Evolutionary conservation across 2,113 vertebrate species (phyloP).

Genomic region (Hydropotes inermis): DNA sequence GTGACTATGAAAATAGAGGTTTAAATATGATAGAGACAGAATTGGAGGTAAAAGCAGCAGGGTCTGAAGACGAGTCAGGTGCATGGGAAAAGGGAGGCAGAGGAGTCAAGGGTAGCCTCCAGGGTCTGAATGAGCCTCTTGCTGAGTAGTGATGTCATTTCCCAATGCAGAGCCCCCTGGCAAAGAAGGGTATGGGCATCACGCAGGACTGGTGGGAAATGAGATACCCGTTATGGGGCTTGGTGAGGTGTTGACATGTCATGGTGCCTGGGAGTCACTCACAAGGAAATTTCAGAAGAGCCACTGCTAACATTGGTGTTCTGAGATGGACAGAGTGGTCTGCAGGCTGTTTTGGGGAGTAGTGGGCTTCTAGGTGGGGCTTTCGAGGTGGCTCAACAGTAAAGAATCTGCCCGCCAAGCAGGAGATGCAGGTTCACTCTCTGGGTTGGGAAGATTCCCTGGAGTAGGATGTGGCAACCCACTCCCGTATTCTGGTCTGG

Average conservation of each 20-base stretch:
- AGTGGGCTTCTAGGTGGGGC: not conserved
- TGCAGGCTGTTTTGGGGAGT: not conserved
- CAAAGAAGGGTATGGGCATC: not conserved
- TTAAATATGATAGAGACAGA: not conserved
- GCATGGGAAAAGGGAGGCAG: too few relatives aligned
- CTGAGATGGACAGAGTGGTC: not conserved
- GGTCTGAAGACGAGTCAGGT: not conserved
- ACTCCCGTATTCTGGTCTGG: not conserved
- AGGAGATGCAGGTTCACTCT: not conserved
- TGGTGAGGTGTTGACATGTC: too few relatives aligned
- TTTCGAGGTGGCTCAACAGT: not conserved
- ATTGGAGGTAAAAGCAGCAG: not conserved
- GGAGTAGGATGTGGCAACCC: not conserved
- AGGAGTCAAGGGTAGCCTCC: not conserved
- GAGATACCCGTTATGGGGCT: not conserved
- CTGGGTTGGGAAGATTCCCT: not conserved
- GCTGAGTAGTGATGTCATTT: not conserved
- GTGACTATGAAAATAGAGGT: not conserved
- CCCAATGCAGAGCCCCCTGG: not conserved
- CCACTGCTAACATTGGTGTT: rapidly evolving
- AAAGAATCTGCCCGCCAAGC: not conserved
- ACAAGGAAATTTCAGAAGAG: too few relatives aligned
- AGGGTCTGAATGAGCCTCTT: not conserved
- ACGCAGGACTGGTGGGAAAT: rapidly evolving
- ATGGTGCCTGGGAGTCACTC: too few relatives aligned